Evolutionary conservation across 2,888 invertebrate genomes (phyloP), one percentile per base, ranked within the genome.

Genomic region (Diachrysia chrysitis): DNA sequence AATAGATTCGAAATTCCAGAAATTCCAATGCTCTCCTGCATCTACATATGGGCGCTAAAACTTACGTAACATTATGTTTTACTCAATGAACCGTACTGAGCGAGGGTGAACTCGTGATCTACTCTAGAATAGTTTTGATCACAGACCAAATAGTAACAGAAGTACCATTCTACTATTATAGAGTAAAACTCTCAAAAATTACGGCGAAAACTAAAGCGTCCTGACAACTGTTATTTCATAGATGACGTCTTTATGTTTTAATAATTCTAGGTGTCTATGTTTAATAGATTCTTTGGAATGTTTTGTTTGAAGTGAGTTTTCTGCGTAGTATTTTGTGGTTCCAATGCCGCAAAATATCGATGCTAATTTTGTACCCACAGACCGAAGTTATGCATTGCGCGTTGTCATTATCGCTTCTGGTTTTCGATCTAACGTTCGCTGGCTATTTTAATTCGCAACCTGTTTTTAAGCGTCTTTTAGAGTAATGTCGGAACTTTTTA

Each of bases 381-480:
- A 89, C 88, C 88, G 85, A 87, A 92, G 91, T 90, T 92, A 90
- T 91, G 93, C 91, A 93, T 93, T 93, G 93, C 92, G 89, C 84
- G 84, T 74, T 89, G 89, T 86, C 89, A 87, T 90, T 90, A 90
- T 87, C 89, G 89, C 88, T 86, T 90, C 89, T 89, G 86, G 88
- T 88, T 92, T 91, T 90, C 85, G 87, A 84, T 87, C 86, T 88
- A 86, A 86, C 82, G 85, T 83, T 83, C 84, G 79, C 71, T 70
- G 78, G 83, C 83, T 87, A 89, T 87, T 88, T 88, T 87, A 63
- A 85, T 82, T 77, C 73, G 81, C 81, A 86, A 87, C 88, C 87
- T 84, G 86, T 87, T 89, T 85, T 81, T 77, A 64, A 79, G 74
- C 75, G 83, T 78, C 69, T 79, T 83, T 79, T 56, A 59, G 66